Evolutionary conservation across 2,797 vertebrate species (phyloP).

Genomic region (Aeoliscus strigatus): DNA sequence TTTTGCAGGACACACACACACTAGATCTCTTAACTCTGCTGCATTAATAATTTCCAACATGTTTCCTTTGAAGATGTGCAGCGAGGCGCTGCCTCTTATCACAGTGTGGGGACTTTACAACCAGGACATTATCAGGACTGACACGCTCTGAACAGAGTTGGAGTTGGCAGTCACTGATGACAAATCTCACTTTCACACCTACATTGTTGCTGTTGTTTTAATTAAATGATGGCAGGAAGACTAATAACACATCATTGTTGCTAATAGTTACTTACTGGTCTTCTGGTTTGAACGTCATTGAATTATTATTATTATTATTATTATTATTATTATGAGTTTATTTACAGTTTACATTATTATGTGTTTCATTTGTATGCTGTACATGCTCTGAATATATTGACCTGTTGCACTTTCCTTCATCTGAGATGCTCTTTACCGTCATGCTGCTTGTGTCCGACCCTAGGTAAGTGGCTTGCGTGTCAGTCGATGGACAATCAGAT

Average conservation of each 20-base stretch:
- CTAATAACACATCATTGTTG: too few species aligned
- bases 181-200: too few species aligned
- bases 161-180: conserved; percentile 35
- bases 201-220: too few species aligned
- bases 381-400: too few species aligned
- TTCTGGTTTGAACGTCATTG: too few species aligned
- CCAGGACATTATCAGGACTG: conserved; percentile 20
- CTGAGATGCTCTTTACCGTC: neutral
- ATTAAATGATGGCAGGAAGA: too few species aligned
- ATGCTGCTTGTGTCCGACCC: conserved; percentile 1
- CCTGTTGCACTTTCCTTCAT: too few species aligned
- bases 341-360: too few species aligned
- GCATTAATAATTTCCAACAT: conserved; percentile 47
- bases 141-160: conserved; percentile 23
- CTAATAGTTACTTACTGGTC: too few species aligned
- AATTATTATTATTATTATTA: too few species aligned
- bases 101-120: conserved; percentile 20
- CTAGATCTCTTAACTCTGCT: conserved; percentile 17
- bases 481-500: conserved; percentile 99
- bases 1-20: conserved; percentile 1
- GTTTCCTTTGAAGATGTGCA: conserved; percentile 46
- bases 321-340: too few species aligned
- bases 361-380: too few species aligned
- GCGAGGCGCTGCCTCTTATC: conserved; percentile 37
- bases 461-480: conserved; percentile 97